Evolutionary conservation across 1,140 invertebrate genomes (phyloP).

Genomic region (Lepidostoma basale): DNA sequence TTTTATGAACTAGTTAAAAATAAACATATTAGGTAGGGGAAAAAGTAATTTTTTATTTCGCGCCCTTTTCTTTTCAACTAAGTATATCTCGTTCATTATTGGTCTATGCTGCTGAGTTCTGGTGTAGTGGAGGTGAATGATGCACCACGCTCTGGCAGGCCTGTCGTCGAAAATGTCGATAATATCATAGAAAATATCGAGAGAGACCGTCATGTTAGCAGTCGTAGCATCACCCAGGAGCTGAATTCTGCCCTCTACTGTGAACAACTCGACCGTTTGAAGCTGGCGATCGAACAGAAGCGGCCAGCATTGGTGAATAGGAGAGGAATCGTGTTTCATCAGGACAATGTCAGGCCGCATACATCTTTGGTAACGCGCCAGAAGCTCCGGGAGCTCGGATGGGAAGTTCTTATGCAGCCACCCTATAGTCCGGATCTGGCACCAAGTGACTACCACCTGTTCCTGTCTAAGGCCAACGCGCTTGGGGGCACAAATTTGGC

Average conservation of each 20-base stretch:
- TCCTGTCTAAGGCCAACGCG: conserved; percentile 7
- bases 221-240: too few species aligned
- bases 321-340: conserved; percentile 11
- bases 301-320: background rate
- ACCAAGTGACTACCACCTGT: conserved; percentile 2
- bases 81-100: conserved; percentile 3
- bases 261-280: conserved; percentile 3
- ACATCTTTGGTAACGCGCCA: background rate
- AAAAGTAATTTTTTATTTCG: too few species aligned
- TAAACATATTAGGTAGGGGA: too few species aligned
- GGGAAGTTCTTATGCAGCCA: conserved; percentile 7
- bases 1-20: too few species aligned
- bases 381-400: conserved; percentile 7
- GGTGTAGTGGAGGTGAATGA: too few species aligned
- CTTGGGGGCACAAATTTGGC: conserved; percentile 2
- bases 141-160: background rate
- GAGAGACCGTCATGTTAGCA: conserved; percentile 13
- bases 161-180: conserved; percentile 11
- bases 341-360: conserved; percentile 5
- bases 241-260: too few species aligned
- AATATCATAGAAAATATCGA: conserved; percentile 9
- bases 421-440: conserved; percentile 2
- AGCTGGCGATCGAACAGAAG: conserved; percentile 4
- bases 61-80: conserved; percentile 20
- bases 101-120: too few species aligned